phyloP scores from a whole-genome alignment of 2,113 vertebrate genomes.

The Thamnaconus septentrionalis region DNA sequence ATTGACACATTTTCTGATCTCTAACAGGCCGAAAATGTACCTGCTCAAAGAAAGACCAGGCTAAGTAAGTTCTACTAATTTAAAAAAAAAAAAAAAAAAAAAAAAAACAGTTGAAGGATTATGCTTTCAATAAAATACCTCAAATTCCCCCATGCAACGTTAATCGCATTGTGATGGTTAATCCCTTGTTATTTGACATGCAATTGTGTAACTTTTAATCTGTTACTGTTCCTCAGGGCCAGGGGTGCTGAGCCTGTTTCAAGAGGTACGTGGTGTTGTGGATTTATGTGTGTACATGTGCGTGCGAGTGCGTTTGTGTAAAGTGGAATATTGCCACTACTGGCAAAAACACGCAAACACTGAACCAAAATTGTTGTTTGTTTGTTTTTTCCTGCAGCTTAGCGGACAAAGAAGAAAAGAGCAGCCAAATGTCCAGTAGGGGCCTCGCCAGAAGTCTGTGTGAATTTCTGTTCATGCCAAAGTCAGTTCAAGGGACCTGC shows the following conservation, averaged over 20 bases:
- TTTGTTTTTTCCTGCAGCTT: background rate
- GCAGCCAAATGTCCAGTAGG: no score
- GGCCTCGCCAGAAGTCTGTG: no score
- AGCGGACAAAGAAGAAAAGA: no score
- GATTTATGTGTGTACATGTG: background rate
- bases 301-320: no score
- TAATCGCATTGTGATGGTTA: no score
- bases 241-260: conserved; percentile 68
- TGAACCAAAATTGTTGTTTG: background rate
- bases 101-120: no score
- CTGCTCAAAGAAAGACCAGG: conserved; percentile 81
- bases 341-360: no score
- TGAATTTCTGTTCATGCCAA: background rate
- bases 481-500: background rate
- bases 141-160: no score
- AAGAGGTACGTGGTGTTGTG: conserved; percentile 65
- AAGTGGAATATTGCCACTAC: no score
- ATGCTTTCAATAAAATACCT: background rate
- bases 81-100: background rate
- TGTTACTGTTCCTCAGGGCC: conserved; percentile 41
- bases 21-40: conserved; percentile 80
- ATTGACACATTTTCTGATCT: background rate
- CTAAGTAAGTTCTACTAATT: conserved; percentile 68
- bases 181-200: background rate
- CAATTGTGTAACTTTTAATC: background rate